These are phyloP conservation scores for Myocastor coypus DNA, from an alignment of 2,113 vertebrate genomes.

Conservation along the genomic window DNA sequence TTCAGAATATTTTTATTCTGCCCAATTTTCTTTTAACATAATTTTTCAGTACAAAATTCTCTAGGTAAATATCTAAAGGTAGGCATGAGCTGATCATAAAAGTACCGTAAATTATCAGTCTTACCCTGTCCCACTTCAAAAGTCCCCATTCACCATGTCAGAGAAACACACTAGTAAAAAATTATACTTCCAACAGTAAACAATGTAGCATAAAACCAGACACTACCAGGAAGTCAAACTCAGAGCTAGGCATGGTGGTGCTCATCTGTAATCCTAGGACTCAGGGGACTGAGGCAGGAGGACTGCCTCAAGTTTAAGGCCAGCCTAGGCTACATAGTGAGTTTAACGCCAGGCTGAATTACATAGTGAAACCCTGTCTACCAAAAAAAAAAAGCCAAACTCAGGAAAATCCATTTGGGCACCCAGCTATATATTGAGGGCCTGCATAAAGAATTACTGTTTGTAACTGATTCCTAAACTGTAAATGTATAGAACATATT, in stretches of 20 bases:
- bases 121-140: conserved; percentile 47
- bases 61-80: not conserved
- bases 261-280: too few species aligned
- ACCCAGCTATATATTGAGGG: conserved; percentile 8
- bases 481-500: not conserved
- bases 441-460: not conserved
- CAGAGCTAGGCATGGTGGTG: not conserved
- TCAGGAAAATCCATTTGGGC: conserved; percentile 1
- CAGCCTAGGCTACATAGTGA: not conserved
- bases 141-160: not conserved
- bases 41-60: conserved; percentile 22
- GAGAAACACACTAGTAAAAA: conserved; percentile 25
- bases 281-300: not conserved
- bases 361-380: not conserved
- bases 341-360: not conserved
- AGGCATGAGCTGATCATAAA: conserved; percentile 33
- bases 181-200: conserved; percentile 42
- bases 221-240: conserved; percentile 20
- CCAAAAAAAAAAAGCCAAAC: not conserved
- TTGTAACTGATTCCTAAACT: conserved; percentile 17
- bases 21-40: conserved; percentile 37
- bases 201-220: conserved; percentile 3
- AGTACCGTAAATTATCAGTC: not conserved
- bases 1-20: conserved; percentile 54
- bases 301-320: not conserved